Percentiles rank a stretch among this genome's conserved stretches.
Conservation (phyloP, 2,797 vertebrate genomes). For the Xiphophorus birchmanni region DNA sequence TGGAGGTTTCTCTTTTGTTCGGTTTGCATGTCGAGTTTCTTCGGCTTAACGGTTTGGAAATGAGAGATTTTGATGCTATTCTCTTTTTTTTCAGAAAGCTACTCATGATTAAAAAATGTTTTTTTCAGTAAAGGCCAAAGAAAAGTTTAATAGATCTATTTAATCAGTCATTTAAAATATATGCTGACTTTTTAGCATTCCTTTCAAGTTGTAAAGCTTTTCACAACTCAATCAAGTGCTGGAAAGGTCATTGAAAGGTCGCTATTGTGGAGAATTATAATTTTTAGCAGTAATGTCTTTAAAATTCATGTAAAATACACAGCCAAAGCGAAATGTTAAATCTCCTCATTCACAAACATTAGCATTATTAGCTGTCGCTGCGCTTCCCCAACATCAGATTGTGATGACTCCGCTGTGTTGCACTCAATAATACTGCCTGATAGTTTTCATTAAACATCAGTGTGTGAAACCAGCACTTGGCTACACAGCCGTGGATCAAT, state of each 20-base stretch:
- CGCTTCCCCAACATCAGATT: conserved; percentile 19
- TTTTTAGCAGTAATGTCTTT: conserved; percentile 39
- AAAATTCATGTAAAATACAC: conserved; percentile 37
- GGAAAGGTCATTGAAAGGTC: conserved; percentile 65
- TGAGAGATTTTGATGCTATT: not conserved
- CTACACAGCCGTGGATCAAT: conserved; percentile 56
- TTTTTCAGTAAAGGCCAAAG: conserved; percentile 16
- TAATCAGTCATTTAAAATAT: conserved; percentile 33
- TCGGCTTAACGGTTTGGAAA: conserved; percentile 1
- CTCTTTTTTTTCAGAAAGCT: conserved; percentile 16
- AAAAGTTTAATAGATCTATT: conserved; percentile 28
- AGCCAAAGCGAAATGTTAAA: conserved; percentile 39
- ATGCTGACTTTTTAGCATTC: conserved; percentile 21
- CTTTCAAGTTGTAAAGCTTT: conserved; percentile 29
- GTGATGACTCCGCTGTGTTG: conserved; percentile 23
- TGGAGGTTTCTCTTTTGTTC: not conserved
- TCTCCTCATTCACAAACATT: conserved; percentile 29
- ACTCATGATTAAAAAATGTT: conserved; percentile 3
- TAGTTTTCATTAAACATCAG: conserved; percentile 58
- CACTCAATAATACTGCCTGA: conserved; percentile 18
- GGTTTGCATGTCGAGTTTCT: conserved; percentile 33
- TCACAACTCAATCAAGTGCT: conserved; percentile 44
- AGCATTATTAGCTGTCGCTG: conserved; percentile 27
- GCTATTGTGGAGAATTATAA: conserved; percentile 57
- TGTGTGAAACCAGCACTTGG: conserved; percentile 55